These are phyloP conservation scores for Cyanoramphus novaezelandiae DNA, from an alignment of 2,113 vertebrate species.

Conservation along the genomic window DNA sequence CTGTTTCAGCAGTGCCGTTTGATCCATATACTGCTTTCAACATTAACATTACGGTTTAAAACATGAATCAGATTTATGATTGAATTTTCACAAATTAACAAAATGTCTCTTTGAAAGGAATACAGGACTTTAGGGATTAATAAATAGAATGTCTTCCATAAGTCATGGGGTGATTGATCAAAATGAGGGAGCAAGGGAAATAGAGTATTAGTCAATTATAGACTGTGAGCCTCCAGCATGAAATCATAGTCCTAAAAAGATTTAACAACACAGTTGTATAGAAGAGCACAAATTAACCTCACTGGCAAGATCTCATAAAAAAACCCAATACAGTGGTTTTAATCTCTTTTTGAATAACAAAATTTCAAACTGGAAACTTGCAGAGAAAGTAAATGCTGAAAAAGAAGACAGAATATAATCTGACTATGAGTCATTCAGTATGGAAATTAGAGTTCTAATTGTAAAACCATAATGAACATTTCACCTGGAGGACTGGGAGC, in stretches of 20 bases:
- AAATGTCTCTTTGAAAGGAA: not conserved
- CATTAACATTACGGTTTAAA: not conserved
- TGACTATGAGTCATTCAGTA: not conserved
- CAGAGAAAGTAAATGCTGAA: not conserved
- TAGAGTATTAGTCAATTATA: not conserved
- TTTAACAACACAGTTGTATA: not conserved
- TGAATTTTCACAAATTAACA: not conserved
- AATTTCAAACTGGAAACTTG: not conserved
- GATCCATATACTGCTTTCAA: not conserved
- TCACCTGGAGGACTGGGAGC: not conserved
- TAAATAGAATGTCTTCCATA: not conserved
- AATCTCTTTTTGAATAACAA: not conserved
- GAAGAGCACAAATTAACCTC: not conserved
- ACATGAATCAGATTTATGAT: not conserved
- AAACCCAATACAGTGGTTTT: not conserved
- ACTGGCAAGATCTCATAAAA: not conserved
- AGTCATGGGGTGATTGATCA: not conserved
- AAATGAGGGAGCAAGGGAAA: slow-evolving; percentile 12
- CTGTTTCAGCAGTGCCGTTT: not conserved
- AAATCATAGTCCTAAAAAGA: not conserved
- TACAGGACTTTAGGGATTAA: not conserved
- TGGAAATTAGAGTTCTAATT: not conserved
- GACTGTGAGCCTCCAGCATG: not conserved
- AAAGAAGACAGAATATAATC: not conserved
- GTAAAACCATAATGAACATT: not conserved